A percentile compares a stretch with the other conserved stretches of the same genome.
Conservation (phyloP, 2,113 vertebrate genomes). For the Proterorhinus semilunaris region DNA sequence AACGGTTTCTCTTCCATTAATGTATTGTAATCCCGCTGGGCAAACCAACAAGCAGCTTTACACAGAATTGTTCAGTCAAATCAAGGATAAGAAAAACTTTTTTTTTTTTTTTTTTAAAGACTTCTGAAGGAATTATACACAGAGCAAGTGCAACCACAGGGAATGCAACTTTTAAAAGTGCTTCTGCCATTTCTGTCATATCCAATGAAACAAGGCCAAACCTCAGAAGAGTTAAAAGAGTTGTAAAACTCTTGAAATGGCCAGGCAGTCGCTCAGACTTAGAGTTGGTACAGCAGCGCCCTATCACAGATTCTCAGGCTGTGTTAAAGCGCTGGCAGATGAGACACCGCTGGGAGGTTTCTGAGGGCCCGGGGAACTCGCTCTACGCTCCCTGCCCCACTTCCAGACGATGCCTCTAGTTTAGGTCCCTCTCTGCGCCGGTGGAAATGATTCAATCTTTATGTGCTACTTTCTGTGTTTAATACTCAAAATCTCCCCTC, state of each 20-base stretch:
- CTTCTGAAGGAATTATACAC: too few species aligned
- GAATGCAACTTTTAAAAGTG: conserved; percentile 22
- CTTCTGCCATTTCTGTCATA: conserved; percentile 23
- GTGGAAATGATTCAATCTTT: conserved; percentile 50
- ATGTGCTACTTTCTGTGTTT: conserved; percentile 49
- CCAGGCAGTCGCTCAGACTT: neutral
- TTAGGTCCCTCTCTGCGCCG: conserved; percentile 27
- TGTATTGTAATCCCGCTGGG: too few species aligned
- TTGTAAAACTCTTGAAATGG: conserved; percentile 49
- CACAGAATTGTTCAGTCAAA: too few species aligned
- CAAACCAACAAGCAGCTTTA: too few species aligned
- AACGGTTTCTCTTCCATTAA: too few species aligned
- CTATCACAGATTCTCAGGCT: conserved; percentile 33
- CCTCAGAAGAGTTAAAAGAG: conserved; percentile 45
- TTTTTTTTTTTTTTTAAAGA: too few species aligned
- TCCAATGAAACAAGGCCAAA: conserved; percentile 39
- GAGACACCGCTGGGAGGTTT: conserved; percentile 39
- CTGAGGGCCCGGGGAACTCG: conserved; percentile 39
- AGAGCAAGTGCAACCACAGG: neutral
- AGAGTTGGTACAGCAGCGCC: conserved; percentile 28
- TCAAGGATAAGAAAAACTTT: too few species aligned
- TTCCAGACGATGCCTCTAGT: conserved; percentile 41
- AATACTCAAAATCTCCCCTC: conserved; percentile 19
- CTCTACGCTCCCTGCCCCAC: conserved; percentile 49
- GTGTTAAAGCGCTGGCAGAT: conserved; percentile 44